Percentiles rank a stretch among this genome's conserved stretches.
Conservation (phyloP, 2,797 vertebrate genomes). For the Amazona finschi region DNA sequence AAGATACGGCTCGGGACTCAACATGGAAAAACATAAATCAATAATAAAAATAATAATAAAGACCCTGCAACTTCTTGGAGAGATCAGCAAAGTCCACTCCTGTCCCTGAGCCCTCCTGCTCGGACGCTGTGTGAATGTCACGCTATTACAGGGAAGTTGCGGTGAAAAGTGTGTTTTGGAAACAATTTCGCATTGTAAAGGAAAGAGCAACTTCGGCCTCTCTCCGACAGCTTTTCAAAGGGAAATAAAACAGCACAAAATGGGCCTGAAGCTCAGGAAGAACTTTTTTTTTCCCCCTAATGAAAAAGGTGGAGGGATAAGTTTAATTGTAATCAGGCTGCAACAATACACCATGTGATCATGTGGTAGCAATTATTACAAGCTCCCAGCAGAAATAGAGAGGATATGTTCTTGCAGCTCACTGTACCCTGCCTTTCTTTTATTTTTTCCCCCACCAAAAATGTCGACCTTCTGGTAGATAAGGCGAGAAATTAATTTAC, state of each 20-base stretch:
- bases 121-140: slow-evolving; percentile 21
- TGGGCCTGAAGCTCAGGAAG: slow-evolving; percentile 53
- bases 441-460: not conserved
- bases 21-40: too few species aligned
- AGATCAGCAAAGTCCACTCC: not conserved
- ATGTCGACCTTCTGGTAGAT: not conserved
- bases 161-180: not conserved
- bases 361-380: slow-evolving; percentile 70
- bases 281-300: slow-evolving; percentile 11
- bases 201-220: not conserved
- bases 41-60: not conserved
- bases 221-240: slow-evolving; percentile 12
- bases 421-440: not conserved
- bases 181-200: not conserved
- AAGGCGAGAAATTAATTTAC: not conserved
- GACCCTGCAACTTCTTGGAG: not conserved
- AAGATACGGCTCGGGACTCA: not conserved
- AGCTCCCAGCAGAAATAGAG: slow-evolving; percentile 26
- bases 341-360: slow-evolving; percentile 62
- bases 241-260: slow-evolving; percentile 28
- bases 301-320: slow-evolving; percentile 53
- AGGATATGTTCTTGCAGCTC: not conserved
- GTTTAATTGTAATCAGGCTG: slow-evolving; percentile 64
- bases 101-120: not conserved
- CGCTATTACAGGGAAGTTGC: slow-evolving; percentile 6